A percentile compares a stretch with the other conserved stretches of the same genome.
Evolutionary conservation across 2,888 invertebrate species (phyloP).

Genomic region (Amitus sp.): DNA sequence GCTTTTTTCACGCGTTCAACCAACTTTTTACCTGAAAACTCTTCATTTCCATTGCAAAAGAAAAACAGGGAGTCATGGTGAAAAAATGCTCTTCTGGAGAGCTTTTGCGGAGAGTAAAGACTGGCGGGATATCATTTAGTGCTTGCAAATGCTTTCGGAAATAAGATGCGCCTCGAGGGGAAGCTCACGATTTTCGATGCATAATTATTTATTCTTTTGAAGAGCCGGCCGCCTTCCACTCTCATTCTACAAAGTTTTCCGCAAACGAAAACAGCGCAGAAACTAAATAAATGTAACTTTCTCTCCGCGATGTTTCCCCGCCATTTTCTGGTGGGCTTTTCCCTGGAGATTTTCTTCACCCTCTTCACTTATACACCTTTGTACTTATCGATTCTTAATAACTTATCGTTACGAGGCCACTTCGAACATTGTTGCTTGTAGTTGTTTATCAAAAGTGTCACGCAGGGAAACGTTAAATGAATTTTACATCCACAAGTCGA

Average conservation of each 20-base stretch:
- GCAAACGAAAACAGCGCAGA: conserved; percentile 14
- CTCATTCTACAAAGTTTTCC: conserved; percentile 6
- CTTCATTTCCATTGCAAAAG: neutral
- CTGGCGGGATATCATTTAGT: conserved; percentile 24
- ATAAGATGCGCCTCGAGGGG: conserved; percentile 9
- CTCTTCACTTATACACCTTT: neutral
- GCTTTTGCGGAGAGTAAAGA: neutral
- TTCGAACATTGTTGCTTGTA: neutral
- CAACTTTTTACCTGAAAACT: no score
- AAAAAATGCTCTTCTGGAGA: neutral
- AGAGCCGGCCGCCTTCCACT: conserved; percentile 7
- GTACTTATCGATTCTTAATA: neutral
- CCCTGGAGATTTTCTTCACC: neutral
- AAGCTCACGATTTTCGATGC: conserved; percentile 31
- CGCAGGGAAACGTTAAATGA: no score
- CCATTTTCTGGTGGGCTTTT: conserved; percentile 1
- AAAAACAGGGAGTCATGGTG: neutral
- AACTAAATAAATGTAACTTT: conserved; percentile 17
- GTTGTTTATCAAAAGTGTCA: neutral
- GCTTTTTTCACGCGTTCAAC: no score
- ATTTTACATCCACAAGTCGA: no score
- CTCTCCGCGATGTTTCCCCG: neutral
- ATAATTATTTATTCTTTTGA: conserved; percentile 37
- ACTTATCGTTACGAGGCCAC: neutral
- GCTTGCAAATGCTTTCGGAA: conserved; percentile 18